Evolutionary conservation across 1,140 invertebrate genomes (phyloP).

Genomic region (Trichonephila clavata): DNA sequence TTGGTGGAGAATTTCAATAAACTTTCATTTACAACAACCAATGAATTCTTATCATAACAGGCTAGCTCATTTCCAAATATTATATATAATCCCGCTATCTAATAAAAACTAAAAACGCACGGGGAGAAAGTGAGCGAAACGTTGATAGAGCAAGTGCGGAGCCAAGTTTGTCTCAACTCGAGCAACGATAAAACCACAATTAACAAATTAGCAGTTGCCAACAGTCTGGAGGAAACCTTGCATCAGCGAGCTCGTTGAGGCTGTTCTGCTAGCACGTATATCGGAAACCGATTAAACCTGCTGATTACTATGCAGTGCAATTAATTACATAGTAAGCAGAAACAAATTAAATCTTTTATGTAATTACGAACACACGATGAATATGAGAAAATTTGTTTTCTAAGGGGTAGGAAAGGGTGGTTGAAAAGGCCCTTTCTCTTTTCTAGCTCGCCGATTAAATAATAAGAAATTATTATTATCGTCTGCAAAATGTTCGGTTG

Average conservation of each 20-base stretch:
- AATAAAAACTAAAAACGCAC: neutral
- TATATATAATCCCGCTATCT: slow-evolving; percentile 16
- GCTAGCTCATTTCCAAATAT: neutral
- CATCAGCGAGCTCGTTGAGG: neutral
- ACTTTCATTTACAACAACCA: neutral
- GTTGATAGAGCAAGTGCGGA: neutral
- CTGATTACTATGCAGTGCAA: slow-evolving; percentile 51
- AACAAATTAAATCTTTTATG: slow-evolving; percentile 68
- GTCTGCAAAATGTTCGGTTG: neutral
- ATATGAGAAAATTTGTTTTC: slow-evolving; percentile 47
- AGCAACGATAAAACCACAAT: slow-evolving; percentile 64
- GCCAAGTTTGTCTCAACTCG: neutral
- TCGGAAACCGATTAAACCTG: slow-evolving; percentile 67
- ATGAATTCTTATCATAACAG: neutral
- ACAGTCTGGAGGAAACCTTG: slow-evolving; percentile 6
- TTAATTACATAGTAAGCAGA: slow-evolving; percentile 58
- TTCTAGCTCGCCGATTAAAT: neutral
- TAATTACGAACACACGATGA: slow-evolving; percentile 57
- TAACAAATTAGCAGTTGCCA: slow-evolving; percentile 70
- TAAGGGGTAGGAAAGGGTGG: neutral
- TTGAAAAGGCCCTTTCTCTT: neutral
- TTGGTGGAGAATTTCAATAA: neutral
- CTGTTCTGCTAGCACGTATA: slow-evolving; percentile 7
- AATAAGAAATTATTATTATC: slow-evolving; percentile 36
- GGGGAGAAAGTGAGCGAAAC: no score